phyloP scores from a whole-genome alignment of 2,888 invertebrate genomes.

The Isotomurus palustris region DNA sequence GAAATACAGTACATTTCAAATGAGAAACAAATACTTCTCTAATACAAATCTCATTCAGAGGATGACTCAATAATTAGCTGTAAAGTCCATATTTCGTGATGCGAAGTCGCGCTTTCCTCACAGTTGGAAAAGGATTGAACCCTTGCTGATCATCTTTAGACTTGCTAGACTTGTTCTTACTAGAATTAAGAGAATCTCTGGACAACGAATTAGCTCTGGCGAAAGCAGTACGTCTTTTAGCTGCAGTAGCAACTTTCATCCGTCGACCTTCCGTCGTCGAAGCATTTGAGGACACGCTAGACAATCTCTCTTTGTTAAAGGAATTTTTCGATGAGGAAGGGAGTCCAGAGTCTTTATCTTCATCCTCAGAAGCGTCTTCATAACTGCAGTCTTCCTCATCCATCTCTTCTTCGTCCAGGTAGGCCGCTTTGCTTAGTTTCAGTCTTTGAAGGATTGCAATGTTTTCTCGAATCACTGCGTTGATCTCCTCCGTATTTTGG shows the following conservation, averaged over 20 bases:
- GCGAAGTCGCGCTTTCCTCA: constrained; percentile 34
- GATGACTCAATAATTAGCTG: no score
- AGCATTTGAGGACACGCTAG: constrained; percentile 5
- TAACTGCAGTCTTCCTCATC: constrained; percentile 49
- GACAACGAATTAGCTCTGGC: neutral
- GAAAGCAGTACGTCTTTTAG: neutral
- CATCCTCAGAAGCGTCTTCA: constrained; percentile 27
- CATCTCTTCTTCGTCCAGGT: constrained; percentile 54
- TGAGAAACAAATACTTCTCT: no score
- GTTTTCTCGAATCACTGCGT: constrained; percentile 44
- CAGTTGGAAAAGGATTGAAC: constrained; percentile 45
- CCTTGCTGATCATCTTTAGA: constrained; percentile 17
- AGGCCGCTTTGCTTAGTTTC: constrained; percentile 57
- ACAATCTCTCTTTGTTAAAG: neutral
- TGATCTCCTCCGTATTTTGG: constrained; percentile 43
- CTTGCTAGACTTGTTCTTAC: neutral
- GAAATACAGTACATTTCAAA: no score
- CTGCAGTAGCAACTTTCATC: neutral
- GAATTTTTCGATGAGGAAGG: neutral
- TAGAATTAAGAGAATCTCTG: neutral
- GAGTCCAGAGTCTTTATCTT: neutral
- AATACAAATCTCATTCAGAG: no score
- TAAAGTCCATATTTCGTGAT: constrained; percentile 45
- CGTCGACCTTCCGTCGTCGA: neutral
- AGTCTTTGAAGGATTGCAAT: constrained; percentile 46